Conservation (phyloP, 2,797 vertebrate species). For the Enteromius unitaeniatus region DNA sequence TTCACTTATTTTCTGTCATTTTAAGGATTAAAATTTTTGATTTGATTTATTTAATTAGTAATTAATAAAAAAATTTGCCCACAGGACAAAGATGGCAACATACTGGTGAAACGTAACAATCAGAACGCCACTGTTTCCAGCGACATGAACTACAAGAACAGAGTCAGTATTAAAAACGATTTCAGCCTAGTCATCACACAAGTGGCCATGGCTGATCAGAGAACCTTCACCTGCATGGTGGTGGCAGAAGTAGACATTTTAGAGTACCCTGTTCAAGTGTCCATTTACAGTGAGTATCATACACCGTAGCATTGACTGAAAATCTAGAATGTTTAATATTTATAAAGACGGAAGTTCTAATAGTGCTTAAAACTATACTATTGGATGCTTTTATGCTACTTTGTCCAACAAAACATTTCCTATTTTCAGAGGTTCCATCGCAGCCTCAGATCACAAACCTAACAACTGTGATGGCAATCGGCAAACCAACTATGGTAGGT, state of each 20-base stretch:
- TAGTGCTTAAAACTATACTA: neutral
- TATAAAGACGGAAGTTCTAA: neutral
- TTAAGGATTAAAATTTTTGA: neutral
- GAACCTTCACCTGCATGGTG: slow-evolving; percentile 91
- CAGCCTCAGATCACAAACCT: slow-evolving; percentile 83
- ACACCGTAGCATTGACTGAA: neutral
- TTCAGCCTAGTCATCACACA: slow-evolving; percentile 68
- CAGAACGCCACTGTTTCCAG: slow-evolving; percentile 51
- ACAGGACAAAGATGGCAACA: slow-evolving; percentile 72
- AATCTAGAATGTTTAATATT: neutral
- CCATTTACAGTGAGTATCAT: slow-evolving; percentile 90
- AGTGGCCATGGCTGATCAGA: slow-evolving; percentile 74
- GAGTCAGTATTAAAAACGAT: slow-evolving; percentile 70
- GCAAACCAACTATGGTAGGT: slow-evolving; percentile 88
- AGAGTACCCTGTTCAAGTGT: slow-evolving; percentile 82
- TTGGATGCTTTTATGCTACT: neutral
- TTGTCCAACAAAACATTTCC: slow-evolving; percentile 13
- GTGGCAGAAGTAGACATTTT: slow-evolving; percentile 76
- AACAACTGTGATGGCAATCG: slow-evolving; percentile 86
- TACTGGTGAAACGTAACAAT: slow-evolving; percentile 63
- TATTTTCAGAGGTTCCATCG: slow-evolving; percentile 83
- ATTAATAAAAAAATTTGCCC: neutral
- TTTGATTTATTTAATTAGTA: no score
- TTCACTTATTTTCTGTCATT: neutral
- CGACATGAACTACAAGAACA: slow-evolving; percentile 67